These are phyloP conservation scores for Araneus ventricosus DNA, from an alignment of 1,140 invertebrate species.

Conservation along the genomic window DNA sequence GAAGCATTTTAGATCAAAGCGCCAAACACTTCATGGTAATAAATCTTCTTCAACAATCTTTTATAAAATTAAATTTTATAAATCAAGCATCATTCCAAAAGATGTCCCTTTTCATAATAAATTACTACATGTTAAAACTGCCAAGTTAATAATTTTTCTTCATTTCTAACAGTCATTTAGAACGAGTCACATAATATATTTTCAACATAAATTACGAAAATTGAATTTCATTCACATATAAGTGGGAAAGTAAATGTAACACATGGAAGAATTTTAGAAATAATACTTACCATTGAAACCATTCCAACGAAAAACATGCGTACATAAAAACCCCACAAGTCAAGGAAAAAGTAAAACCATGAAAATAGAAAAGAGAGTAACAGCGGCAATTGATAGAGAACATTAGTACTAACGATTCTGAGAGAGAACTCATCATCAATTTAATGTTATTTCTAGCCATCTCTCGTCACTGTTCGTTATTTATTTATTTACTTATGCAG, in stretches of 20 bases:
- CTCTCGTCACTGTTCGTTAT: constrained; percentile 30
- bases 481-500: background rate
- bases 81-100: too few species aligned
- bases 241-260: background rate
- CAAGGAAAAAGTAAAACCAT: background rate
- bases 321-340: background rate
- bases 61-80: too few species aligned
- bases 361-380: background rate
- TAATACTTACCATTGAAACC: background rate
- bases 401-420: constrained; percentile 60
- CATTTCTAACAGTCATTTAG: background rate
- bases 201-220: background rate
- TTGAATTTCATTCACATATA: background rate
- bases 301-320: background rate
- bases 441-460: constrained; percentile 57
- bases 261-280: background rate
- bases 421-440: constrained; percentile 38
- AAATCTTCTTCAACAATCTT: too few species aligned
- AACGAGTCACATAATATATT: background rate
- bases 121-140: too few species aligned
- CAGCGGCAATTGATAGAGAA: constrained; percentile 59
- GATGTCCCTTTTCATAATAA: too few species aligned
- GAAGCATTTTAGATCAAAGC: too few species aligned
- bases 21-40: too few species aligned
- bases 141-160: background rate